Conservation (phyloP, 1,140 invertebrate genomes). For the Zaprionus africanus region DNA sequence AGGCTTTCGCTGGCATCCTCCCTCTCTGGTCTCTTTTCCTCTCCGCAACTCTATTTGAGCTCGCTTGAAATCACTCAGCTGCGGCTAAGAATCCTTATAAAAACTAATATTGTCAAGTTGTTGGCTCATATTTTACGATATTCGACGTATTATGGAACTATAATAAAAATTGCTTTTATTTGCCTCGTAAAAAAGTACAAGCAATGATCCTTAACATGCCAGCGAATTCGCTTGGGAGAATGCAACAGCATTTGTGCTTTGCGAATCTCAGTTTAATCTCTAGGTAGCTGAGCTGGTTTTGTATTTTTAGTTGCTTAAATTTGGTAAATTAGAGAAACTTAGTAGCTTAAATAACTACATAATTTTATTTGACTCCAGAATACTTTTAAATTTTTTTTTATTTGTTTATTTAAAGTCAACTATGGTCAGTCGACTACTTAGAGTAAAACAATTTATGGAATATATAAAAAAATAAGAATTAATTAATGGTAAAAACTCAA, state of each 20-base stretch:
- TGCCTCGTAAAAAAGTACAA: not conserved
- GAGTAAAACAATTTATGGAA: too few relatives aligned
- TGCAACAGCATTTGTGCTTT: not conserved
- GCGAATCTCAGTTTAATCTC: not conserved
- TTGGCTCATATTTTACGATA: slow-evolving; percentile 7
- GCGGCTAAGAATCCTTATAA: not conserved
- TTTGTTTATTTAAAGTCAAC: too few relatives aligned
- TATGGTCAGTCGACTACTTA: too few relatives aligned
- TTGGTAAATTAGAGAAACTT: not conserved
- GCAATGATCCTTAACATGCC: not conserved
- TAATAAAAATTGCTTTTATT: slow-evolving; percentile 7
- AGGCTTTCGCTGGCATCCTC: slow-evolving; percentile 5
- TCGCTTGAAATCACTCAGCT: not conserved
- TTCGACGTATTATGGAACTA: not conserved
- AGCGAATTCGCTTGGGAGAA: not conserved
- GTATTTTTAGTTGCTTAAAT: not conserved
- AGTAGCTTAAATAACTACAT: too few relatives aligned
- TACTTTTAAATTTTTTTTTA: too few relatives aligned
- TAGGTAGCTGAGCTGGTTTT: not conserved
- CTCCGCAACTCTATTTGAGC: not conserved
- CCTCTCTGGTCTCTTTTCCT: not conserved
- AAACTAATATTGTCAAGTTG: slow-evolving; percentile 3
- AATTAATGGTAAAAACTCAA: too few relatives aligned
- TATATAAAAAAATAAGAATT: too few relatives aligned
- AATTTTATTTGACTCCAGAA: not conserved